Evolutionary conservation across 2,888 invertebrate genomes (phyloP), one percentile per base, ranked within the genome.

Genomic region (Heliconius hortense): DNA sequence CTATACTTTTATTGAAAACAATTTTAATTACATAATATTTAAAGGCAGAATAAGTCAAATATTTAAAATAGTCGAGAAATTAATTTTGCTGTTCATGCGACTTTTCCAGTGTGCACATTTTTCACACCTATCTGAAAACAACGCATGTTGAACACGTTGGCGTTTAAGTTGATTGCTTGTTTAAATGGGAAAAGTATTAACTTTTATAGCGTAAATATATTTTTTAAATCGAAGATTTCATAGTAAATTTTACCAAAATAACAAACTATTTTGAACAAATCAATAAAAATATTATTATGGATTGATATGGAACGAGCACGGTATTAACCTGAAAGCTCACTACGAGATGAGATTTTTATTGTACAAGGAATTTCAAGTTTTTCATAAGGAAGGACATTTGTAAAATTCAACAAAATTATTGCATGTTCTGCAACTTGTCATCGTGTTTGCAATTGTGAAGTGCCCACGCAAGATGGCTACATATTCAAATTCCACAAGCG

Each of bases 81-180:
- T 28, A 0, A 62, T 62, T 62, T 18, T 28, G 28, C 62, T 28
- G 18, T 18, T 7, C 28, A 18, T 62, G 28, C 10, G 18, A 62
- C 18, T 62, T 28, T 62, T 63, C 63, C 21, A 31, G 21, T 31
- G 31, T 31, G 18, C 21, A 18, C 28, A 62, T 63, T 63, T 63
- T 63, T 63, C 63, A 63, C 31, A 31, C 21, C 31, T 63, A 31
- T 63, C 21, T 63, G 31, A 63, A 63, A 63, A 63, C 63, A 63
- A 63, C 63, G 63, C 31, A 31, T 63, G 31, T 31, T 63, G 31
- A 63, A 63, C 63, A 63, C 21, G 63, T 11, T 31, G 31, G 10
- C 31, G 28, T 21, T 63, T 31, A 63, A 63, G 31, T 31, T 31
- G 63, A 63, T 63, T 63, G 31, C 31, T 63, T 63, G 31, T 31